These are phyloP conservation scores for Agrochola lota DNA, from an alignment of 2,888 invertebrate species.

Conservation along the genomic window DNA sequence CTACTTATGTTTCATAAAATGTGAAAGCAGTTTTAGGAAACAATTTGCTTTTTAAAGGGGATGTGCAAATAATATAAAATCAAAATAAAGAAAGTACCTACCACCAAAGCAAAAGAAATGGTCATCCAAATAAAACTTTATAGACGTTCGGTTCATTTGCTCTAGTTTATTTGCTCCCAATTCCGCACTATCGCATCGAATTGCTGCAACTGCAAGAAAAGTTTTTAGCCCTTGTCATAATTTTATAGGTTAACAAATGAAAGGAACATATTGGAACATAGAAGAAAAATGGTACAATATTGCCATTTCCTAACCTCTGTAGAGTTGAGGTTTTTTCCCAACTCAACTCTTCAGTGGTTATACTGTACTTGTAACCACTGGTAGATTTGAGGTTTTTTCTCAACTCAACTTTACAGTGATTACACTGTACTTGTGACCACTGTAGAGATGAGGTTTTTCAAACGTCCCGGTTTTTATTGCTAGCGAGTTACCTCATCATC, in stretches of 20 bases:
- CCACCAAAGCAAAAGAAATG: not conserved
- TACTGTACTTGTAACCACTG: too few relatives aligned
- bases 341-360: too few relatives aligned
- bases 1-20: not conserved
- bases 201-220: not conserved
- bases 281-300: not conserved
- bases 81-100: not conserved
- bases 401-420: too few relatives aligned
- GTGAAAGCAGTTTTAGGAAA: not conserved
- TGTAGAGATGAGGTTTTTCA: not conserved
- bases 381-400: too few relatives aligned
- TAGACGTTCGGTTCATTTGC: not conserved
- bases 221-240: not conserved
- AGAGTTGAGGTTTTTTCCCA: not conserved
- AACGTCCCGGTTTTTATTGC: not conserved
- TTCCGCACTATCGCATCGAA: conserved; percentile 6
- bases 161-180: conserved; percentile 6
- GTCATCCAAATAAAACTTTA: not conserved
- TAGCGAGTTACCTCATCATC: too few relatives aligned
- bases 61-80: not conserved
- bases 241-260: not conserved
- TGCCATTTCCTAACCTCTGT: not conserved
- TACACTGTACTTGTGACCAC: too few relatives aligned
- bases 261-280: not conserved
- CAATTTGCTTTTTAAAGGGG: not conserved